Conservation (phyloP, 2,888 invertebrate species). For the Parnassius smintheus region DNA sequence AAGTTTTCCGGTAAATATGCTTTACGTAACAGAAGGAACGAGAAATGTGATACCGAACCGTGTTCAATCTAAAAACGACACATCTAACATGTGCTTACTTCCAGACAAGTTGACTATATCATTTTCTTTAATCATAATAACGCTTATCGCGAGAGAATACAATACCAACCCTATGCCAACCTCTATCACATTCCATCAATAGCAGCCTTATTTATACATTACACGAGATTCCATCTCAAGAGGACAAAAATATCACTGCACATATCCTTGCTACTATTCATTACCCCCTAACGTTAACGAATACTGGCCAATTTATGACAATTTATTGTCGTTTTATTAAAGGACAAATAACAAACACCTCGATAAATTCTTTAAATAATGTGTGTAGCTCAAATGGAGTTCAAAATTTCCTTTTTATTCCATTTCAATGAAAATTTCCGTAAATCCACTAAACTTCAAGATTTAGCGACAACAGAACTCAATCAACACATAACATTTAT, state of each 20-base stretch:
- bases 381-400: neutral
- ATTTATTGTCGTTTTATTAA: conserved; percentile 36
- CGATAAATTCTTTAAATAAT: conserved; percentile 9
- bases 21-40: neutral
- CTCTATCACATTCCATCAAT: conserved; percentile 28
- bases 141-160: neutral
- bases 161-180: conserved; percentile 14
- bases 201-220: conserved; percentile 39
- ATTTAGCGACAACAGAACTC: too few species aligned
- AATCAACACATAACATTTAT: too few species aligned
- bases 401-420: neutral
- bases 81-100: conserved; percentile 1
- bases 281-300: conserved; percentile 39
- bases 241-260: conserved; percentile 40
- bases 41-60: conserved; percentile 15
- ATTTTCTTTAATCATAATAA: conserved; percentile 4
- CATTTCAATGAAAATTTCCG: too few species aligned
- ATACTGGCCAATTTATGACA: conserved; percentile 58
- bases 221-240: conserved; percentile 39
- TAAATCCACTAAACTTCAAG: too few species aligned
- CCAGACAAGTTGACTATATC: neutral
- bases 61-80: neutral
- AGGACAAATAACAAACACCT: conserved; percentile 25
- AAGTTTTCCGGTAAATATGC: neutral
- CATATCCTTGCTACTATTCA: conserved; percentile 24